A percentile compares a stretch with the other conserved stretches of the same genome.
phyloP scores from a whole-genome alignment of 2,888 invertebrate species.

The Pyrrhia umbra region DNA sequence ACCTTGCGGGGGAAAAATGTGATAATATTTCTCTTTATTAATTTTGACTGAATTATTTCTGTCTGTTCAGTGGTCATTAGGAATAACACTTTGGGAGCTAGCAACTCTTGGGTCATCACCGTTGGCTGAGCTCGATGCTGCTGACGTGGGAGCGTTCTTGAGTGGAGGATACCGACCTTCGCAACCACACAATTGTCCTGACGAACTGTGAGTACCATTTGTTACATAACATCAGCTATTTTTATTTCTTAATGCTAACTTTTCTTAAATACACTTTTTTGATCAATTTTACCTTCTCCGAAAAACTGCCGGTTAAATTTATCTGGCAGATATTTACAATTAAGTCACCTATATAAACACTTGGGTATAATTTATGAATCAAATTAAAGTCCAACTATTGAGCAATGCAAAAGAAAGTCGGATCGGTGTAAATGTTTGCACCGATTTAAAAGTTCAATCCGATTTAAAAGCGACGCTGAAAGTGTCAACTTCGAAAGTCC shows the following conservation, averaged over 20 bases:
- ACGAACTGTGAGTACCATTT: conserved; percentile 95
- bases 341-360: neutral
- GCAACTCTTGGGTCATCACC: conserved; percentile 97
- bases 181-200: conserved; percentile 98
- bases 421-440: conserved; percentile 39
- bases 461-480: conserved; percentile 56
- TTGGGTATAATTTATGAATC: neutral
- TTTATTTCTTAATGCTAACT: too few species aligned
- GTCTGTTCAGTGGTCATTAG: conserved; percentile 96
- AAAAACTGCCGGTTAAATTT: too few species aligned
- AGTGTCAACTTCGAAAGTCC: conserved; percentile 58
- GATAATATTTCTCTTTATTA: too few species aligned
- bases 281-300: too few species aligned
- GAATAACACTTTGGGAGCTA: conserved; percentile 98
- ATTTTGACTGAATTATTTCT: conserved; percentile 12
- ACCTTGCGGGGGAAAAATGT: too few species aligned
- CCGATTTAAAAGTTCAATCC: conserved; percentile 53
- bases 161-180: conserved; percentile 96
- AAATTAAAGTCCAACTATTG: conserved; percentile 30
- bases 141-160: conserved; percentile 96
- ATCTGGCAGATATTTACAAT: too few species aligned
- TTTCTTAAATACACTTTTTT: too few species aligned
- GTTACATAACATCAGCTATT: too few species aligned
- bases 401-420: conserved; percentile 22
- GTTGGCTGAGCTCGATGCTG: conserved; percentile 97